A percentile compares a stretch with the other conserved stretches of the same genome.
These are phyloP conservation scores for Natrix natrix DNA, from an alignment of 2,797 vertebrate genomes.

Conservation along the genomic window DNA sequence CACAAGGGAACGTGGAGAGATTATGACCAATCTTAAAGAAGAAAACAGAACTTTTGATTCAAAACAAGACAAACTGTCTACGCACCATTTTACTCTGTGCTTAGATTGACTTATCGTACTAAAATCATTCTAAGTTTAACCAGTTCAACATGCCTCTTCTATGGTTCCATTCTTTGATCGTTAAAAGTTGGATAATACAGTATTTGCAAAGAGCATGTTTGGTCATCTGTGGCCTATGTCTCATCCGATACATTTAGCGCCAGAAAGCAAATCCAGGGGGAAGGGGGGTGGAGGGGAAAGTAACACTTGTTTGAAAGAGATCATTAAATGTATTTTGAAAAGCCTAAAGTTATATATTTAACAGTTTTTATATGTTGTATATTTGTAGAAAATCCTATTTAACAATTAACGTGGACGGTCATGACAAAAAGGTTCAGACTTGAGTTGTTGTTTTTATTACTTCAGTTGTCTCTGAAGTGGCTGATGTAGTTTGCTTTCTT, in stretches of 20 bases:
- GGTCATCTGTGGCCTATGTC: conserved; percentile 76
- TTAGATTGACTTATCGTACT: conserved; percentile 81
- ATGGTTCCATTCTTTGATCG: conserved; percentile 87
- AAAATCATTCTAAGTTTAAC: conserved; percentile 90
- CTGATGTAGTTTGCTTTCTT: conserved; percentile 77
- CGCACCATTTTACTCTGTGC: conserved; percentile 78
- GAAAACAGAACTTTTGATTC: conserved; percentile 36
- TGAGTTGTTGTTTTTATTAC: conserved; percentile 84
- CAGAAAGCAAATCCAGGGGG: conserved; percentile 75
- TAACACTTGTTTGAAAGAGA: conserved; percentile 85
- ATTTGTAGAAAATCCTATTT: conserved; percentile 99
- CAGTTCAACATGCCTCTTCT: conserved; percentile 77
- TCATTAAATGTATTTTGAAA: conserved; percentile 99
- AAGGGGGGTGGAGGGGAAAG: conserved; percentile 70
- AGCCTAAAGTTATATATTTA: conserved; percentile 99
- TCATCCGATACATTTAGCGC: conserved; percentile 76
- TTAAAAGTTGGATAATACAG: conserved; percentile 79
- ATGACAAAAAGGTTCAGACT: conserved; percentile 77
- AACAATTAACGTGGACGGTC: conserved; percentile 86
- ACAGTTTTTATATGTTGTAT: conserved; percentile 99
- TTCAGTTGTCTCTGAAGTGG: conserved; percentile 84
- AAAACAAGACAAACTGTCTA: conserved; percentile 60
- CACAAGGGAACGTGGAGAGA: conserved; percentile 53
- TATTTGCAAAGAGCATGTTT: conserved; percentile 83
- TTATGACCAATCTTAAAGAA: conserved; percentile 53